phyloP scores from a whole-genome alignment of 37 sponge, comb jelly and placozoan species.

The Geodia barretti region DNA sequence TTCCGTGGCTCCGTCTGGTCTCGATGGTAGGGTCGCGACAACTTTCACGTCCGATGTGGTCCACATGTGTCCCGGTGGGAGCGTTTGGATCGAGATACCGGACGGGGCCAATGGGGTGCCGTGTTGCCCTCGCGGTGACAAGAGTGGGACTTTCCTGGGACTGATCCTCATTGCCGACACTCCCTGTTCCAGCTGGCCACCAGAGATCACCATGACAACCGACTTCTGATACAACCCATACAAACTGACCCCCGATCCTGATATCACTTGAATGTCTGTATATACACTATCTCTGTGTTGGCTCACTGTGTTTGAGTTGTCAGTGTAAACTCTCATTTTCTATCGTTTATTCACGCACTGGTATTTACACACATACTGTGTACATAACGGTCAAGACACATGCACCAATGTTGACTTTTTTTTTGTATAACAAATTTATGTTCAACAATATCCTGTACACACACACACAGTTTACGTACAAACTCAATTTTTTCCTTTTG shows the following conservation, averaged over 20 bases:
- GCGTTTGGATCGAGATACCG: constrained; percentile 37
- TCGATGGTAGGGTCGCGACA: not conserved
- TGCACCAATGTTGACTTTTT: no score
- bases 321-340: no score
- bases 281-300: not conserved
- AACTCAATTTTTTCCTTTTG: no score
- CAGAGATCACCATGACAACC: constrained; percentile 3
- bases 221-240: no score
- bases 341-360: no score
- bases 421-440: no score
- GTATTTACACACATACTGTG: no score
- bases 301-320: no score
- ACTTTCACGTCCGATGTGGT: constrained; percentile 30
- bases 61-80: constrained; percentile 26
- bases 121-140: constrained; percentile 39
- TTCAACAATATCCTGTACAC: no score
- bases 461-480: no score
- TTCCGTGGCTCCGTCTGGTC: not conserved
- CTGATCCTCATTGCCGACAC: constrained; percentile 30
- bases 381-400: no score
- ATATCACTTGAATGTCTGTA: not conserved
- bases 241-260: not conserved
- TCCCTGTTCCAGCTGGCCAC: constrained; percentile 38
- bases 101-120: constrained; percentile 6
- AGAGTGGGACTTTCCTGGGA: constrained; percentile 14